Evolutionary conservation across 2,113 vertebrate genomes (phyloP), one percentile per base, ranked within the genome.

Genomic region (Ondatra zibethicus): DNA sequence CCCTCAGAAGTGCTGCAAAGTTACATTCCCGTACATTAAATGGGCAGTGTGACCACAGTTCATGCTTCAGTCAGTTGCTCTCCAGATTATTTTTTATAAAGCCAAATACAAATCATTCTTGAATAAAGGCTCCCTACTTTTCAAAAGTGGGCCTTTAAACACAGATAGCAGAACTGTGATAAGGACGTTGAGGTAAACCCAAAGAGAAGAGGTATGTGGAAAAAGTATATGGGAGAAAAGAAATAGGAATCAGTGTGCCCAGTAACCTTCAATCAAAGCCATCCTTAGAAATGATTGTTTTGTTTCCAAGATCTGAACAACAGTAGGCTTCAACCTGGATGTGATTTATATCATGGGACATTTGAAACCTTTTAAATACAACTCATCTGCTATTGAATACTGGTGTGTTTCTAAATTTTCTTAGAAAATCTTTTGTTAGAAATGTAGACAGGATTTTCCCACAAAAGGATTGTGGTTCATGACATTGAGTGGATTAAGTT

Each of bases 1-100:
- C 39, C 45, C n/a, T 92, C 77, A 84, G 94, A 96, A 89, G 93
- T 68, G 81, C 92, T 92, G 76, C 94, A 90, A 70, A 65, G 65
- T 97, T 94, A 86, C 92, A 39, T 2, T 52, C 16, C 6, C 23
- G 72, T n/a, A n/a, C 63, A 91, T 39, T 68, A 78, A 73, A 72
- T 70, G 76, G 4, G 36, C 9, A 8, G 31, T 77, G 55, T 75
- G 92, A 65, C 84, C 68, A n/a, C 52, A 77, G 55, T 78, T 96
- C 80, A 70, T 42, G 85, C 95, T 92, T 96, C 92, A 96, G 84
- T 75, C 23, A 84, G 42, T 61, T 90, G 84, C 66, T 93, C 85
- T 90, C 80, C 63, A 76, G 25, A 52, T 95, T 91, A 80, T 36
- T 96, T 95, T 91, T 50, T 70, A 68, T 78, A 87, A 91, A 97